Evolutionary conservation across 2,113 vertebrate species (phyloP).

Genomic region (Orientallactaga bullata): DNA sequence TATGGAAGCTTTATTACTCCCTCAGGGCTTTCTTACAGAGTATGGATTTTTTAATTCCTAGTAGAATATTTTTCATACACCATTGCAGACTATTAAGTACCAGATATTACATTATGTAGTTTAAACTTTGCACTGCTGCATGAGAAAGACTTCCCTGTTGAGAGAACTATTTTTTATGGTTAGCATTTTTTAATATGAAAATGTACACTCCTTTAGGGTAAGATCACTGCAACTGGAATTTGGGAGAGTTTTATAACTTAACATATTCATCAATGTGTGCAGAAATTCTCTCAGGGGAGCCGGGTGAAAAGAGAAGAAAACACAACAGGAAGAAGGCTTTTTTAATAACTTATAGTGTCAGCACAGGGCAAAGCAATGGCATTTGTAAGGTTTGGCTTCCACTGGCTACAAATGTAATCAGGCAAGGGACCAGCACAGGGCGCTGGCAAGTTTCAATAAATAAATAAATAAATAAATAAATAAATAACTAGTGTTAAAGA

Average conservation of each 20-base stretch:
- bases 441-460: constrained; percentile 57
- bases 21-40: constrained; percentile 86
- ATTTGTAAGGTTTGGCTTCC: constrained; percentile 71
- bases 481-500: constrained; percentile 67
- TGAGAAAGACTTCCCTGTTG: constrained; percentile 83
- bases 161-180: constrained; percentile 79
- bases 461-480: too few species aligned
- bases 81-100: constrained; percentile 89
- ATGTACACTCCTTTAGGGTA: constrained; percentile 86
- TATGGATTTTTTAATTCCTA: constrained; percentile 90
- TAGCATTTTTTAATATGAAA: constrained; percentile 85
- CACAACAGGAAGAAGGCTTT: constrained; percentile 50
- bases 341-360: constrained; percentile 51
- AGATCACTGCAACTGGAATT: constrained; percentile 78
- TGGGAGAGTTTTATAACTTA: constrained; percentile 79
- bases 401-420: constrained; percentile 40
- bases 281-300: constrained; percentile 60
- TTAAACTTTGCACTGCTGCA: constrained; percentile 86
- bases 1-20: constrained; percentile 86
- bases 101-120: constrained; percentile 87
- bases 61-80: constrained; percentile 89
- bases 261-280: constrained; percentile 75
- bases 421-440: constrained; percentile 34
- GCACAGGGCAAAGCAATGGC: constrained; percentile 70
- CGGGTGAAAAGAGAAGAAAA: constrained; percentile 54